Evolutionary conservation across 2,888 invertebrate species (phyloP).

Genomic region (Ormyrus labotus): DNA sequence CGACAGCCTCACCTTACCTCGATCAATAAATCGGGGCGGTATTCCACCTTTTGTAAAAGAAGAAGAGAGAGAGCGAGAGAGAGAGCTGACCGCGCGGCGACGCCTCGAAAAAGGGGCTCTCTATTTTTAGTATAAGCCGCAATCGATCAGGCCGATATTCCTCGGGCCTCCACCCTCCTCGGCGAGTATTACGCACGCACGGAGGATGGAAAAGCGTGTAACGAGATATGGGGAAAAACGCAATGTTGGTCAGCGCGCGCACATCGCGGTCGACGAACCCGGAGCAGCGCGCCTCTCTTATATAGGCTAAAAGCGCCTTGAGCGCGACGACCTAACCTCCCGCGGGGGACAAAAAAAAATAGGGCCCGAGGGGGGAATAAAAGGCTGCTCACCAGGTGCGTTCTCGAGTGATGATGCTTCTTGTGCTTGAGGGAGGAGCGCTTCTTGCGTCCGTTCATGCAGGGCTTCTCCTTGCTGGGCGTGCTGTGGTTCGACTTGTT

Average conservation of each 20-base stretch:
- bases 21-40: background rate
- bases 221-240: background rate
- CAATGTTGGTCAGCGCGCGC: slow-evolving; percentile 18
- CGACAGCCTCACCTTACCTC: background rate
- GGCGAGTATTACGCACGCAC: too few species aligned
- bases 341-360: slow-evolving; percentile 1
- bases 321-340: slow-evolving; percentile 7
- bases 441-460: slow-evolving; percentile 62
- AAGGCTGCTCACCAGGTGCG: slow-evolving; percentile 69
- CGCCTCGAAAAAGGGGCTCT: slow-evolving; percentile 5
- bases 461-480: slow-evolving; percentile 66
- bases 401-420: slow-evolving; percentile 66
- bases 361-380: background rate
- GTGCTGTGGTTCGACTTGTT: slow-evolving; percentile 69
- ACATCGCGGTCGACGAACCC: slow-evolving; percentile 35
- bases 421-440: slow-evolving; percentile 68
- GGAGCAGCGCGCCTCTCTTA: background rate
- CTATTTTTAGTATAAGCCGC: slow-evolving; percentile 8
- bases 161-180: too few species aligned
- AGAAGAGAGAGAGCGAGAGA: too few species aligned
- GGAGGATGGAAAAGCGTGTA: background rate
- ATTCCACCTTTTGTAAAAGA: background rate
- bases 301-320: background rate
- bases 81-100: background rate
- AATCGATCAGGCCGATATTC: background rate